phyloP scores from a whole-genome alignment of 2,888 invertebrate species.

The Apodemia duryi region DNA sequence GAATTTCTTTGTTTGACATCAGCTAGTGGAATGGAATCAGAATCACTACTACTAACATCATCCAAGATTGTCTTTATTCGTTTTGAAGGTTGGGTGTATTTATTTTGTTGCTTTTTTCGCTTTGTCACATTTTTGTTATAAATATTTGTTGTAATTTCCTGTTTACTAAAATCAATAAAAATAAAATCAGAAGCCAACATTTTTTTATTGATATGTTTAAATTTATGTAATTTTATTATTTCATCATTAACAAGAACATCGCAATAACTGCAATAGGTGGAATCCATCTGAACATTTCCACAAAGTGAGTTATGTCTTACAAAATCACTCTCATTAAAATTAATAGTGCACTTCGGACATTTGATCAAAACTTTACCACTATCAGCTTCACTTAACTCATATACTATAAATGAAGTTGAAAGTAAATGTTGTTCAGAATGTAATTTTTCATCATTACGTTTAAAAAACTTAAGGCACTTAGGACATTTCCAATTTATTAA shows the following conservation, averaged over 20 bases:
- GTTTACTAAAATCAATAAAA: constrained; percentile 17
- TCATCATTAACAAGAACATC: constrained; percentile 46
- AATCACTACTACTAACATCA: background rate
- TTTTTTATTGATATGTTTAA: constrained; percentile 18
- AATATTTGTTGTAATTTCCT: background rate
- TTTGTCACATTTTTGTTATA: background rate
- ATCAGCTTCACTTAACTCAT: constrained; percentile 38
- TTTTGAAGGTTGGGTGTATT: background rate
- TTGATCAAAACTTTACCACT: constrained; percentile 43
- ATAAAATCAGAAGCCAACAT: constrained; percentile 16
- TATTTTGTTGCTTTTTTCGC: background rate
- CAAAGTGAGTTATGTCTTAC: constrained; percentile 44
- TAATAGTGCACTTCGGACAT: constrained; percentile 50
- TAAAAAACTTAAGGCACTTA: constrained; percentile 46
- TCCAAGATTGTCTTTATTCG: background rate
- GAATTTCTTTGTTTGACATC: background rate
- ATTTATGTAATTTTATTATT: constrained; percentile 19
- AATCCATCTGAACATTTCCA: constrained; percentile 34
- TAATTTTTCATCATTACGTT: constrained; percentile 43
- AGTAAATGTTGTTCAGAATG: constrained; percentile 51
- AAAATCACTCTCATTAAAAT: constrained; percentile 48
- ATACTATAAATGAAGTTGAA: constrained; percentile 40
- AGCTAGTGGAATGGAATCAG: background rate
- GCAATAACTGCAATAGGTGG: constrained; percentile 49
- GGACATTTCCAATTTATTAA: constrained; percentile 53